Base-by-base conservation (phyloP, 92 coral and sea anemone genomes). In the Paramuricea clavata region DNA sequence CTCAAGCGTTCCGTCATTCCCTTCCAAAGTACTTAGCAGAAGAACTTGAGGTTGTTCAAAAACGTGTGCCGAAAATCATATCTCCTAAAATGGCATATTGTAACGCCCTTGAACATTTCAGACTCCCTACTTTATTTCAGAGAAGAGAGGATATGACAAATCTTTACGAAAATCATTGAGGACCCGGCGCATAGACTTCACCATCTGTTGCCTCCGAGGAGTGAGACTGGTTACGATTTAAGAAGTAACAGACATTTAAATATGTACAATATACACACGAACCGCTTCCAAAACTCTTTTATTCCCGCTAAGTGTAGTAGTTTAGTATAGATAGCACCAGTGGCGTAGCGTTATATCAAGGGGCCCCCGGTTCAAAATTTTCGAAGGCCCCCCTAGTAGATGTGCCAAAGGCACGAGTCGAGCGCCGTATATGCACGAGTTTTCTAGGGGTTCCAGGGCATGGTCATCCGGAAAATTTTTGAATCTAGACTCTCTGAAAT, bases 21-120 rank as follows among this genome's bases (percentile, higher is more conserved):
- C 75, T 83, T 34, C 87, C 87, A 64, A 83, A 83, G 62, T 83
- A 83, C 49, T 67, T 83, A 22, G 28, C 67, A 42, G 78, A 60
- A 30, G 70, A 83, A 72, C 79, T 83, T 83, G 87, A 83, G 49
- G 78, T 76, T 42, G 36, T 83, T 42, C 85, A 80, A n/a, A 80
- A 80, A 65, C 85, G 85, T 5, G 85, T 65, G 33, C 35, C 41
- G 50, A 61, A 31, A 61, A 83, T 69, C 31, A 68, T 83, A 57
- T 42, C 59, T 76, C 77, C 87, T 0, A 49, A 67, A 67, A 56
- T 56, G 27, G 0, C 77, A 43, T 83, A 83, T 64, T 7, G 39
- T 64, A 64, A 83, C 27, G 78, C 67, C 75, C 78, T 83, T 67
- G 78, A 59, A 42, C 44, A 33, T 60, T 43, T 72, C 68, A 69